Base-by-base conservation (phyloP, 2,888 invertebrate genomes). In the Callosobruchus maculatus region DNA sequence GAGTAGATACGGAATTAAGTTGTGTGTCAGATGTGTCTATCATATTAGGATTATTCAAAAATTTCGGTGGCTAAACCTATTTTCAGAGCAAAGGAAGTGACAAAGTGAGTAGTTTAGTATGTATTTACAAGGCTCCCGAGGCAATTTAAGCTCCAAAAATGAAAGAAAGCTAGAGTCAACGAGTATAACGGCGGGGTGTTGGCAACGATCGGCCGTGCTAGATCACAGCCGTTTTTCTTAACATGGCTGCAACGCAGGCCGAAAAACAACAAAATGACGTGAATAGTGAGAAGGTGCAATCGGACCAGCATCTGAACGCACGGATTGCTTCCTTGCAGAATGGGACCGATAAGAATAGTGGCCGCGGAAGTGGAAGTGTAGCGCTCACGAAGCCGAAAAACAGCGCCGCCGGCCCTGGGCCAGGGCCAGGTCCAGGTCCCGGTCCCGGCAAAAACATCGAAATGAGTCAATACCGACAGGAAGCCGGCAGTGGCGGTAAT, bases 181-280 rank as follows among this genome's bases (percentile, higher is more conserved):
- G 85, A 86, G 82, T 85, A 83, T 85, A 86, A 86, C 86, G 85
- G 85, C 90, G 91, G 90, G 91, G 91, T 90, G 90, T 91, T 89
- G 90, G 90, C 88, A 87, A 87, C 86, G 86, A 85, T 87, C 86
- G 87, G 88, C 87, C 86, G 87, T 87, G 87, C 85, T 85, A 83
- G 84, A 85, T 85, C 85, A 86, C 85, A 86, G 85, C 85, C 86
- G 86, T 86, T 86, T 85, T 84, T 84, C 85, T 85, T 90, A 93
- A 93, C 92, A 93, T 93, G 93, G 93, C 93, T 92, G 93, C 93
- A 91, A 93, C 93, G 91, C 93, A 93, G 92, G 92, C 93, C 89
- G 93, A 93, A 91, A 91, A 92, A 90, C 93, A 93, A 89, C 92
- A 92, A 90, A 93, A 92, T 90, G 93, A 93, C 90, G 89, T 89